phyloP scores from a whole-genome alignment of 1,140 invertebrate genomes.

The Daktulosphaira vitifoliae region DNA sequence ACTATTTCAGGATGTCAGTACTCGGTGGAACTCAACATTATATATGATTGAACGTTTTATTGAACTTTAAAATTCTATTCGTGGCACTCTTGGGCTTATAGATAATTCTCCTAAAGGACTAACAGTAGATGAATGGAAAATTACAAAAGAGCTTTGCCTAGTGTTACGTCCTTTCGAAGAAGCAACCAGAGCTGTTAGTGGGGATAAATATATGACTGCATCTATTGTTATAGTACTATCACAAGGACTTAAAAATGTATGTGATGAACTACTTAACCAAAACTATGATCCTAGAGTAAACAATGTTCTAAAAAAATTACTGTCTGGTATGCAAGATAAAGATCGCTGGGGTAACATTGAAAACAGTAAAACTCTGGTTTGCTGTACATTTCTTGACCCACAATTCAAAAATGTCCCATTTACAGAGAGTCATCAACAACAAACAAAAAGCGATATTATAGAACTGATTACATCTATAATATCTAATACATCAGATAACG shows the following conservation, averaged over 20 bases:
- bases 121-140: not conserved
- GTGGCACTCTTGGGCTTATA: not conserved
- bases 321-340: not conserved
- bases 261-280: not conserved
- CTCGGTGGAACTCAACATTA: not conserved
- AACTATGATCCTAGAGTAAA: not conserved
- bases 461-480: no score
- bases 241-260: not conserved
- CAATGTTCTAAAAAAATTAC: not conserved
- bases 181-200: not conserved
- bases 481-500: no score
- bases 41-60: no score
- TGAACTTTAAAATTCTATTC: no score
- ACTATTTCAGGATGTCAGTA: not conserved
- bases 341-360: not conserved
- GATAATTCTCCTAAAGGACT: not conserved
- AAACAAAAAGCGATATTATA: no score
- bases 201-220: conserved; percentile 7
- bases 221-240: not conserved
- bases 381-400: not conserved
- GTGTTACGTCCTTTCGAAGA: conserved; percentile 4
- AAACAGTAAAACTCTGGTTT: not conserved
- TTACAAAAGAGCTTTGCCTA: not conserved
- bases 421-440: no score
- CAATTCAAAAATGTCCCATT: not conserved